Percentiles rank a stretch among this genome's conserved stretches.
Conservation (phyloP, 2,888 invertebrate genomes). For the Rhagonycha lutea region DNA sequence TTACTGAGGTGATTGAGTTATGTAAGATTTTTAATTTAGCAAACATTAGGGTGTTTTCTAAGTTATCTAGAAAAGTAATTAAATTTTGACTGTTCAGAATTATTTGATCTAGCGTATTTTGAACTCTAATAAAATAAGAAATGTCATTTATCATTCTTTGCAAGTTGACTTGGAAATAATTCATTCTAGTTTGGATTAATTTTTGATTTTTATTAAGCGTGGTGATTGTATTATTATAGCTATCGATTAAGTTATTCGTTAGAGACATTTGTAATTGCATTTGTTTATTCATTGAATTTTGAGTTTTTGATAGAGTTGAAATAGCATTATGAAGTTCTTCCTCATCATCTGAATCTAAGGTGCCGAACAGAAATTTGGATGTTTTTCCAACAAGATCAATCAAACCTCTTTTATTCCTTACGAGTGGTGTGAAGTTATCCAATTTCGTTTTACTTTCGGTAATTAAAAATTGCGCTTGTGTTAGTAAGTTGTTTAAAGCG, state of each 20-base stretch:
- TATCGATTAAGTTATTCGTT: conserved; percentile 22
- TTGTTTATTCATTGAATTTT: conserved; percentile 20
- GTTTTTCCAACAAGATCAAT: conserved; percentile 10
- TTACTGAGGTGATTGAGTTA: conserved; percentile 15
- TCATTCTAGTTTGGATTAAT: conserved; percentile 19
- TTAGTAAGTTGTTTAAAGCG: background rate
- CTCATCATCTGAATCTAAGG: conserved; percentile 10
- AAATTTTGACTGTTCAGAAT: conserved; percentile 32
- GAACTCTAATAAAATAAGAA: conserved; percentile 7
- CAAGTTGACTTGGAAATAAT: background rate
- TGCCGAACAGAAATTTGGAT: conserved; percentile 14
- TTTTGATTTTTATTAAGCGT: conserved; percentile 21
- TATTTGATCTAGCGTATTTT: conserved; percentile 25
- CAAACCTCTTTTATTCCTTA: conserved; percentile 10
- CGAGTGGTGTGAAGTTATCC: background rate
- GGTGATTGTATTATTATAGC: conserved; percentile 17
- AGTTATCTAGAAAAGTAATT: conserved; percentile 28
- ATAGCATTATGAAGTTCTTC: background rate
- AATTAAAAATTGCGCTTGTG: background rate
- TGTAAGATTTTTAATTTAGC: conserved; percentile 32
- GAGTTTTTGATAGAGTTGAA: conserved; percentile 1
- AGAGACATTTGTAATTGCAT: conserved; percentile 22
- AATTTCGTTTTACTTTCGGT: background rate
- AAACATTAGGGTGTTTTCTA: conserved; percentile 33
- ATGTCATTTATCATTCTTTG: background rate